Base-by-base conservation (phyloP, 2,113 vertebrate species). In the Diglossa brunneiventris region DNA sequence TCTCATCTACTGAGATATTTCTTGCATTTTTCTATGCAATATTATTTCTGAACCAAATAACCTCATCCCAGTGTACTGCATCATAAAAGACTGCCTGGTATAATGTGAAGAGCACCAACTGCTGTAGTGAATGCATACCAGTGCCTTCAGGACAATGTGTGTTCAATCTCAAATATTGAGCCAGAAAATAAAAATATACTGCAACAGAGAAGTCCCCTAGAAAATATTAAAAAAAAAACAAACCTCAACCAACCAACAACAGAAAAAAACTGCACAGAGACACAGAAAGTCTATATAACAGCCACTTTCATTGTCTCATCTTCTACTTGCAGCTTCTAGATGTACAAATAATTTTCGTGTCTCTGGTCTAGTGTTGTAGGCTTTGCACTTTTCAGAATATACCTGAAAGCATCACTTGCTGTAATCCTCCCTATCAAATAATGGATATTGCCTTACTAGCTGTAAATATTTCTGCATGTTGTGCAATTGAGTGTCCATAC, bases 41-140 rank as follows among this genome's bases (percentile, higher is more conserved):
- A 11, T 53, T 82, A 59, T 50, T 94, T n/a, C 50, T 30, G 26
- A 26, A 67, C 6, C 22, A 70, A 70, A 31, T 46, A 75, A 59
- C 26, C 4, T 72, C 28, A 15, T 70, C 26, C 27, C 15, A 37
- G 16, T 0, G 0, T 22, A 62, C 13, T 58, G 11, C 31, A 37
- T 11, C 17, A 27, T 13, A 21, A 53, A 47, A 22, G 6, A 41
- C 15, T 68, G 6, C 6, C 69, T 87, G 13, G 19, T 31, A 67
- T 62, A 10, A 23, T 7, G 1, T 58, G 30, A 83, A 47, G 35
- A 59, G 12, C 19, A 5, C 2, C 0, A 2, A 35, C 15, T 42
- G 17, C 26, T 69, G 27, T n/a, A 66, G 24, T 41, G 41, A 80
- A 33, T 37, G 30, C 2, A 8, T 35, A 37, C 10, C 20, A 86